phyloP scores from a whole-genome alignment of 2,888 invertebrate genomes.

The Ichneumon xanthorius region DNA sequence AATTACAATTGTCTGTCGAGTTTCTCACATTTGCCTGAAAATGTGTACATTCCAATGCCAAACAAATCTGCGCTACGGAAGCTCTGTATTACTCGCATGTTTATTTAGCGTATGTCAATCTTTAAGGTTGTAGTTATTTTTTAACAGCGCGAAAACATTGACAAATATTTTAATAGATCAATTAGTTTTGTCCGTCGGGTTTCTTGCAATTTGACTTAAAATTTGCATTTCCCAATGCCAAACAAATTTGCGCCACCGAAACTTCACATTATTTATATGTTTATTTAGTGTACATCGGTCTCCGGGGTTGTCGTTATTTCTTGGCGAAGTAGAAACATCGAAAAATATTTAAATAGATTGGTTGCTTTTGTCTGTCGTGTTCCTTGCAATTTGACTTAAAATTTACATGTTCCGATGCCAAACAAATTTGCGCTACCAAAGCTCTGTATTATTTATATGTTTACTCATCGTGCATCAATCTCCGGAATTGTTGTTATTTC shows the following conservation, averaged over 20 bases:
- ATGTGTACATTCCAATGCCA: too few relatives aligned
- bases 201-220: not conserved
- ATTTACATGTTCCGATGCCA: too few relatives aligned
- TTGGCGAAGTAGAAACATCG: constrained; percentile 60
- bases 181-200: not conserved
- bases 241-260: not conserved
- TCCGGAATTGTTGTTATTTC: constrained; percentile 66
- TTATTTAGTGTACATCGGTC: not conserved
- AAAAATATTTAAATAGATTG: too few relatives aligned
- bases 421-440: too few relatives aligned
- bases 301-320: constrained; percentile 67
- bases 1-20: too few relatives aligned
- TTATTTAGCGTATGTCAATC: not conserved
- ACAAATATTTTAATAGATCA: constrained; percentile 9
- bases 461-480: too few relatives aligned
- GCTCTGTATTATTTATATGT: too few relatives aligned
- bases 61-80: too few relatives aligned
- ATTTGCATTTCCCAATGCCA: constrained; percentile 2
- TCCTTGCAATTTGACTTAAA: too few relatives aligned
- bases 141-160: constrained; percentile 62
- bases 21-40: too few relatives aligned
- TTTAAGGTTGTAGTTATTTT: constrained; percentile 66
- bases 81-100: too few relatives aligned
- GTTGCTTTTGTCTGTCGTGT: too few relatives aligned
- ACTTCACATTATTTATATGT: constrained; percentile 24